Conservation (phyloP, 2,113 vertebrate genomes). For the Archocentrus centrarchus region DNA sequence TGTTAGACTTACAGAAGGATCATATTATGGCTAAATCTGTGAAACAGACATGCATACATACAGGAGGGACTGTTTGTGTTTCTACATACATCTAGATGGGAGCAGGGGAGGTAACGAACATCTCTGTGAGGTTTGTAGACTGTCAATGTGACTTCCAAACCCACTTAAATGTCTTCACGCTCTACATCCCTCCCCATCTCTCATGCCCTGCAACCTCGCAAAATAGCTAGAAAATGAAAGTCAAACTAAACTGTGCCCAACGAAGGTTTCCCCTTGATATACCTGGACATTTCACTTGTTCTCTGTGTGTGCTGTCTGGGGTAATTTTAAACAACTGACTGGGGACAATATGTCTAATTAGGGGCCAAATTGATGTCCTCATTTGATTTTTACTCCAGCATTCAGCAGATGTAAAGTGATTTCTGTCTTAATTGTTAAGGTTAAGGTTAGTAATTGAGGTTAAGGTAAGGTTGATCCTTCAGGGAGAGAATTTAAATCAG, state of each 20-base stretch:
- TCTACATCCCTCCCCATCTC: conserved; percentile 76
- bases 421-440: conserved; percentile 34
- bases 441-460: conserved; percentile 64
- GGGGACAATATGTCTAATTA: conserved; percentile 37
- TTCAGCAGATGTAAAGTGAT: conserved; percentile 20
- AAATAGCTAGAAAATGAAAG: conserved; percentile 57
- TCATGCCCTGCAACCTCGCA: conserved; percentile 51
- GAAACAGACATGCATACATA: neutral
- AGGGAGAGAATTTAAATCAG: conserved; percentile 11
- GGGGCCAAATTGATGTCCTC: conserved; percentile 28
- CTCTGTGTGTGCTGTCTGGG: neutral
- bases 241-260: conserved; percentile 34
- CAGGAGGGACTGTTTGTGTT: neutral
- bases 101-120: conserved; percentile 39
- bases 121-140: conserved; percentile 40
- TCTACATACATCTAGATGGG: neutral
- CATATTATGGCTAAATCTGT: neutral
- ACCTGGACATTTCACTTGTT: conserved; percentile 6
- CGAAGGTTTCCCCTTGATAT: conserved; percentile 19
- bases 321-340: conserved; percentile 24
- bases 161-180: conserved; percentile 75
- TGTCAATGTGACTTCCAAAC: conserved; percentile 55
- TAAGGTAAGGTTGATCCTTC: conserved; percentile 6
- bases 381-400: conserved; percentile 26
- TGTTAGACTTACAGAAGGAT: neutral